Evolutionary conservation across 2,797 vertebrate species (phyloP), one percentile per base, ranked within the genome.

Genomic region (Girardinus metallicus): DNA sequence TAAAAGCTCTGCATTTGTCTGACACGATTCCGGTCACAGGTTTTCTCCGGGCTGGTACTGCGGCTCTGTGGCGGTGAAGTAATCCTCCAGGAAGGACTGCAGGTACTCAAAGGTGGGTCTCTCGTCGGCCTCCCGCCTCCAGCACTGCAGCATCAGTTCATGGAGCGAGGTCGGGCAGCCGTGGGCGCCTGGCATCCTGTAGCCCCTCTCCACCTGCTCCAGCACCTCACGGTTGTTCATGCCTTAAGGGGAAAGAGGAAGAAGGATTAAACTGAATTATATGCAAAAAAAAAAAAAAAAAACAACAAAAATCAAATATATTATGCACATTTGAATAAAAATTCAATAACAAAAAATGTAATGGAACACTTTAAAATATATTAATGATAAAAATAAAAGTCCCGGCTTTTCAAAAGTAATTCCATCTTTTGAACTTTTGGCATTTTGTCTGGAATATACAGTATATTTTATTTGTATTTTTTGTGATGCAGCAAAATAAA

Each of bases 221-320:
- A 99, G 77, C 83, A 99, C 98, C 94, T 99, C 98, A 1, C 98
- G 95, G 93, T 99, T 99, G 93, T 97, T 99, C 98, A 99, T 99
- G 86, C 98, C 98, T 99, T 57, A 36, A 83, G 78, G 76, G 78
- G 73, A 72, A 51, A 34, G 70, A 70, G 44, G 46, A 71, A 26
- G 34, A n/a, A 53, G 23, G 26, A 21, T 0, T 29, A 43, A 21
- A 23, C 57, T 23, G 36, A 44, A 68, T 15, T 53, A 36, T 36
- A 15, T 9, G 12, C 34, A 10, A 21, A 64, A 3, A 36, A 18
- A 9, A 10, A 3, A 4, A 3, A 10, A 8, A 34, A 43, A 16
- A 9, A 53, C 18, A 23, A 51, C 18, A 51, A 9, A 51, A 1
- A 23, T 53, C 21, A 23, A 53, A 53, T 9, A 53, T 53, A 26